Evolutionary conservation across 64 coral and sea anemone genomes (phyloP).

Genomic region (Pocillopora damicornis): DNA sequence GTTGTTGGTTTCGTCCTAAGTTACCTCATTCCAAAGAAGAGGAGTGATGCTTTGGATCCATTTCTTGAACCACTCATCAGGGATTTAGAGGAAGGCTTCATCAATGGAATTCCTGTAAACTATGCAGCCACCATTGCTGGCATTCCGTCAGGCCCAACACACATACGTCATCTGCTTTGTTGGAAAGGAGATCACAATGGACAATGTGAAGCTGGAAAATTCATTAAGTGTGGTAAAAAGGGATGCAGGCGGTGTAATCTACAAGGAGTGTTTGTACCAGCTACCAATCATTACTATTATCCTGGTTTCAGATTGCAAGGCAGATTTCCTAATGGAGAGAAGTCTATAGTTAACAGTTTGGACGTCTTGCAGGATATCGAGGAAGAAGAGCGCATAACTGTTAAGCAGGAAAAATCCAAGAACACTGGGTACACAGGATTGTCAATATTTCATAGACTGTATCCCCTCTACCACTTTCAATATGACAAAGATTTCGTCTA

Average conservation of each 20-base stretch:
- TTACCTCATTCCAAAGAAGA: conserved; percentile 53
- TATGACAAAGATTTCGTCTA: conserved; percentile 59
- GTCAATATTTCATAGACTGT: conserved; percentile 57
- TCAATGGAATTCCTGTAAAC: conserved; percentile 59
- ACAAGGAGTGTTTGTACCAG: conserved; percentile 37
- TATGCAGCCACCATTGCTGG: conserved; percentile 39
- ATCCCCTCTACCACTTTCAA: conserved; percentile 52
- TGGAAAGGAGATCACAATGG: conserved; percentile 56
- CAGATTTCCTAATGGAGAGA: conserved; percentile 47
- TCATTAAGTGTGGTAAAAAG: conserved; percentile 33
- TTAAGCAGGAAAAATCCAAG: conserved; percentile 47
- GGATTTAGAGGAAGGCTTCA: conserved; percentile 47
- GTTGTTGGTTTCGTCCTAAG: conserved; percentile 59
- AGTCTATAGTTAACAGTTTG: conserved; percentile 42
- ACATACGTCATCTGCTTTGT: conserved; percentile 44
- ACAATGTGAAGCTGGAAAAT: conserved; percentile 50
- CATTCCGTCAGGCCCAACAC: conserved; percentile 32
- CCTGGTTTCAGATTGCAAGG: conserved; percentile 39
- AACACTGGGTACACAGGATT: conserved; percentile 48
- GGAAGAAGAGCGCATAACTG: conserved; percentile 51
- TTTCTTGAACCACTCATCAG: conserved; percentile 53
- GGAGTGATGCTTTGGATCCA: conserved; percentile 52
- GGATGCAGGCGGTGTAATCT: conserved; percentile 42
- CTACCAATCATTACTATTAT: conserved; percentile 36
- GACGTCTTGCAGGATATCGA: conserved; percentile 45